These are phyloP conservation scores for Epistrophella euchroma DNA, from an alignment of 2,888 invertebrate species.

Conservation along the genomic window DNA sequence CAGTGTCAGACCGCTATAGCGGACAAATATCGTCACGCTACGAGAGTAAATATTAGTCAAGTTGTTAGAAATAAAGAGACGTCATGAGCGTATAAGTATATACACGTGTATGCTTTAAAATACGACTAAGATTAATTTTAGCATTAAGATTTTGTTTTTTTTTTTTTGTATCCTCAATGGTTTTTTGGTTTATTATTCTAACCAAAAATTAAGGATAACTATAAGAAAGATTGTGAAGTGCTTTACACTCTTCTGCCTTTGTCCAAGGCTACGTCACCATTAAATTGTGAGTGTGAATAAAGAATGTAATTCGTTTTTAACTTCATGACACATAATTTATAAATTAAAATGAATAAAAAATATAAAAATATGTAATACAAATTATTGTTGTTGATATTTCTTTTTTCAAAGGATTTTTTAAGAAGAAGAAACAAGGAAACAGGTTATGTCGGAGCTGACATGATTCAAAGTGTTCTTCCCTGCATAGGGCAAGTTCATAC, in stretches of 20 bases:
- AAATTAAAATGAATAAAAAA: slow-evolving; percentile 42
- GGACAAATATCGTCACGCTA: slow-evolving; percentile 82
- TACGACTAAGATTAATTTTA: slow-evolving; percentile 45
- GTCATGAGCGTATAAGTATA: slow-evolving; percentile 5
- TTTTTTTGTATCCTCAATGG: slow-evolving; percentile 10
- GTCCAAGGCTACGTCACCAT: neutral
- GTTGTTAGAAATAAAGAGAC: neutral
- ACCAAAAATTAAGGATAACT: slow-evolving; percentile 41
- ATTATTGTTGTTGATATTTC: neutral
- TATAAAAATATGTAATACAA: neutral
- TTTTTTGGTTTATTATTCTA: slow-evolving; percentile 60
- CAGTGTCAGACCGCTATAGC: slow-evolving; percentile 82
- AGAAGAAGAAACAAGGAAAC: too few relatives aligned
- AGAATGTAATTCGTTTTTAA: slow-evolving; percentile 29
- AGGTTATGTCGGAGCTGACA: too few relatives aligned
- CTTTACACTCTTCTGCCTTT: neutral
- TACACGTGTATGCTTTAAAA: neutral
- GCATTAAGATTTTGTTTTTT: slow-evolving; percentile 24
- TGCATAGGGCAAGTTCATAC: too few relatives aligned
- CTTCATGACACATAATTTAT: slow-evolving; percentile 46
- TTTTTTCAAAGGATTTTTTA: neutral
- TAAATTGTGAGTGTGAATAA: slow-evolving; percentile 36
- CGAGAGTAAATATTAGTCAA: slow-evolving; percentile 77
- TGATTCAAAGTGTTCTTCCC: too few relatives aligned
- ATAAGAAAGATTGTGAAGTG: neutral